Base-by-base conservation (phyloP, 2,797 vertebrate genomes). In the Ctenochaetus hawaiiensis region DNA sequence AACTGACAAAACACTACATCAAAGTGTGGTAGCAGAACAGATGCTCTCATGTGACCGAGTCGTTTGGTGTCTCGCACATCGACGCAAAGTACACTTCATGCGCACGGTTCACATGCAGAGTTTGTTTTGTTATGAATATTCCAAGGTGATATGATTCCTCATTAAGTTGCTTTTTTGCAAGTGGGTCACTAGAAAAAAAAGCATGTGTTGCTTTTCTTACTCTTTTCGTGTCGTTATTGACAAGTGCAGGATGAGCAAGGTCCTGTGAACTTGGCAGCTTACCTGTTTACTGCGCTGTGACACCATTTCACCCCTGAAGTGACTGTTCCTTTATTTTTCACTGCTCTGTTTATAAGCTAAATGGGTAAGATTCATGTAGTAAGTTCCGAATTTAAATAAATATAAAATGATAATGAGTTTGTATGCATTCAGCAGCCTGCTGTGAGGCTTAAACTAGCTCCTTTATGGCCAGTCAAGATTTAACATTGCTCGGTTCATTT, bases 1-100 rank as follows among this genome's bases (percentile, higher is more conserved):
- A 82, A 82, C 60, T 84, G 87, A 91, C 89, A 90, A 88, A 90
- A 90, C 67, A 78, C 77, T n/a, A 80, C 85, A 92, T 91, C 88
- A 93, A 90, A 93, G 90, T 76, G 87, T 85, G 81, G 73, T 16
- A 75, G 63, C 63, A 57, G 72, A 84, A 61, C 73, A 76, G 63
- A 86, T 86, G 56, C 39, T 85, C 72, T 69, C 78, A 59, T 53
- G 72, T 85, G 84, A 86, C 84, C 70, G 12, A 41, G 48, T 57
- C 30, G 18, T 81, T 83, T 78, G 64, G 70, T 66, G 71, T 76
- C 63, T 48, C 67, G 72, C 49, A 58, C 34, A 53, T 49, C 54
- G 62, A 58, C 67, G 49, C 52, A 49, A 34, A 18, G 17, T 23
- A 30, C 34, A 56, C 39, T 17, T 70, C 56, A 54, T 68, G 45